Percentiles rank a stretch among this genome's conserved stretches.
These are phyloP conservation scores for Drosophila tani DNA, from an alignment of 1,140 invertebrate species.

Conservation along the genomic window DNA sequence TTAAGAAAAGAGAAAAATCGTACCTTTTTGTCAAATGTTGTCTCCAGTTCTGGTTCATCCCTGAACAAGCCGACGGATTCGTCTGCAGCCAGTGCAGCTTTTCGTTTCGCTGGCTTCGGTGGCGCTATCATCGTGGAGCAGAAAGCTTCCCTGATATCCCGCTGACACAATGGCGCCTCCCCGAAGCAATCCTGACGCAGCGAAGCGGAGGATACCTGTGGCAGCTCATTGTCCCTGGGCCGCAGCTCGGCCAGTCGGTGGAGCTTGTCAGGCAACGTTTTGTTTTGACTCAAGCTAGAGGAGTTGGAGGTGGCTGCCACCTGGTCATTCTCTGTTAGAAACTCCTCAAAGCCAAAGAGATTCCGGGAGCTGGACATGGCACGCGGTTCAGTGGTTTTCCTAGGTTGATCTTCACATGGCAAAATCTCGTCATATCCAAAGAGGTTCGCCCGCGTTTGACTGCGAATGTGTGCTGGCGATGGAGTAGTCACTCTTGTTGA, in stretches of 20 bases:
- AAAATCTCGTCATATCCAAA: conserved; percentile 48
- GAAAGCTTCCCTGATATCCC: conserved; percentile 62
- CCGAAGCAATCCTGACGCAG: conserved; percentile 28
- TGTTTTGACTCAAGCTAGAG: conserved; percentile 11
- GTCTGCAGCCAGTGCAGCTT: conserved; percentile 17
- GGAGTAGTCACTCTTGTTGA: neutral
- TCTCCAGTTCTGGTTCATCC: conserved; percentile 57
- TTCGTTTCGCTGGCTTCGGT: neutral
- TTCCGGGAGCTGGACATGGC: conserved; percentile 6
- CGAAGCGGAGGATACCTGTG: conserved; percentile 22
- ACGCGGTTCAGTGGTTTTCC: neutral
- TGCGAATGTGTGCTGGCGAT: conserved; percentile 9
- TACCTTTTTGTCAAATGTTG: conserved; percentile 72
- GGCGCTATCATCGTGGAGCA: conserved; percentile 71
- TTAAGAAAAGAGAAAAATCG: neutral
- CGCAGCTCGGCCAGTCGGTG: conserved; percentile 53
- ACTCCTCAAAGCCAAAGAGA: conserved; percentile 70
- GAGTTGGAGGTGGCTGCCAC: too few relatives aligned
- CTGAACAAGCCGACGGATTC: conserved; percentile 50
- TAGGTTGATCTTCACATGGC: conserved; percentile 2
- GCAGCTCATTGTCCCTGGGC: conserved; percentile 42
- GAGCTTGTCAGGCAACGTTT: conserved; percentile 54
- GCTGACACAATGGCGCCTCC: conserved; percentile 35
- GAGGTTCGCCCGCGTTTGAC: conserved; percentile 32
- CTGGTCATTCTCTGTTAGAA: conserved; percentile 36